phyloP scores from a whole-genome alignment of 2,888 invertebrate genomes.

The Synanthedon myopaeformis region DNA sequence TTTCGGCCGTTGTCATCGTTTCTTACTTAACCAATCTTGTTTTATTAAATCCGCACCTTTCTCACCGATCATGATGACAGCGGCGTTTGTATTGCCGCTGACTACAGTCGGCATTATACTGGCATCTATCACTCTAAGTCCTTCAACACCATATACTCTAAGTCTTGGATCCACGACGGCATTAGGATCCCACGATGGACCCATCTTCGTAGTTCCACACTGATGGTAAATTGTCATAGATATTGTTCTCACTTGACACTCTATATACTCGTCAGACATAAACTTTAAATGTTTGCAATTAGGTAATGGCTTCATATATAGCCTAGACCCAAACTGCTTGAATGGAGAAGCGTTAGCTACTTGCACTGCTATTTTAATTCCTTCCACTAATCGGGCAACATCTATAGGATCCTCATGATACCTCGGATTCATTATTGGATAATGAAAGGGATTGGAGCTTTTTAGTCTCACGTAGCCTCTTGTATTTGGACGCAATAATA shows the following conservation, averaged over 20 bases:
- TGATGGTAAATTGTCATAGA: conserved; percentile 94
- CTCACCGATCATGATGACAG: conserved; percentile 92
- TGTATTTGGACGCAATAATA: conserved; percentile 83
- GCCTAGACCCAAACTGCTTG: conserved; percentile 81
- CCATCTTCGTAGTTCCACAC: conserved; percentile 91
- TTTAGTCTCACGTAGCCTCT: conserved; percentile 81
- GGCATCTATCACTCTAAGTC: conserved; percentile 86
- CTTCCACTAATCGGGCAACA: conserved; percentile 85
- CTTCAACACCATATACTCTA: conserved; percentile 80
- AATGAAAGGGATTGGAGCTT: conserved; percentile 86
- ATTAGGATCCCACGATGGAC: conserved; percentile 79
- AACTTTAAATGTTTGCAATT: conserved; percentile 81
- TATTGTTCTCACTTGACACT: conserved; percentile 87
- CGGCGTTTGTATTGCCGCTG: conserved; percentile 92
- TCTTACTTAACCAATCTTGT: conserved; percentile 77
- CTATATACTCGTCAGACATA: conserved; percentile 85
- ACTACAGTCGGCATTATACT: conserved; percentile 91
- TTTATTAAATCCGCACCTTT: conserved; percentile 89
- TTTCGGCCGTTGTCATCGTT: conserved; percentile 29
- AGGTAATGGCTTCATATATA: conserved; percentile 81
- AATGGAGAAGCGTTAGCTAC: conserved; percentile 83
- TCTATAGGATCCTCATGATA: conserved; percentile 88
- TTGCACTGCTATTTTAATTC: conserved; percentile 79
- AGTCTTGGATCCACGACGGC: conserved; percentile 87
- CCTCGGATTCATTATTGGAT: conserved; percentile 91